Conservation (phyloP, 1,140 invertebrate species). For the Dufourea novaeangliae region DNA sequence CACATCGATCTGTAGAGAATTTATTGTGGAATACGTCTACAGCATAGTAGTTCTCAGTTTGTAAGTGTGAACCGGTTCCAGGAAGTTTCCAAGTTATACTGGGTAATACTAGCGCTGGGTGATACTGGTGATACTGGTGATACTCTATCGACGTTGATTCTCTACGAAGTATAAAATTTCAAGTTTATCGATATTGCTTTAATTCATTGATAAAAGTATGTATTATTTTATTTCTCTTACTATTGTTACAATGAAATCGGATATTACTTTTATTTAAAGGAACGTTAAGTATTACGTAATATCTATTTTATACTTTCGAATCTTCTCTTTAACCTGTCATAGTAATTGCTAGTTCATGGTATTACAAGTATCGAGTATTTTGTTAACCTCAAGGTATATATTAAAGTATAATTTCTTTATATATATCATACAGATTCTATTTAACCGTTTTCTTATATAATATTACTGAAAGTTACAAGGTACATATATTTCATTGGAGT, state of each 20-base stretch:
- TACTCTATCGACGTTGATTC: not conserved
- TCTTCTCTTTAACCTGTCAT: not conserved
- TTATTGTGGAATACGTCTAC: not conserved
- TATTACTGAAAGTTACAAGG: not conserved
- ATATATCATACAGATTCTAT: not conserved
- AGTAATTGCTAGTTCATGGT: not conserved
- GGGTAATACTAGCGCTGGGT: no score
- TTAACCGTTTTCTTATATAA: not conserved
- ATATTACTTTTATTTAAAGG: not conserved
- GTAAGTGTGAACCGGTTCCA: slow-evolving; percentile 17
- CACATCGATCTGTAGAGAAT: not conserved
- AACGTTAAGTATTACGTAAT: slow-evolving; percentile 24
- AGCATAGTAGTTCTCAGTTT: not conserved
- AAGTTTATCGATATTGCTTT: not conserved
- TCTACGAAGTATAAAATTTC: not conserved
- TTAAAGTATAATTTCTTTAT: not conserved
- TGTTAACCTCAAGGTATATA: not conserved
- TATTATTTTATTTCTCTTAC: not conserved
- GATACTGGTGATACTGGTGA: no score
- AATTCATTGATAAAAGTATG: slow-evolving; percentile 15
- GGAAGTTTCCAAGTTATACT: slow-evolving; percentile 23
- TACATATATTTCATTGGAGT: not conserved
- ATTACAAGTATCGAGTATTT: no score
- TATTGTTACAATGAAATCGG: not conserved
- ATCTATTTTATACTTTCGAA: not conserved